Conservation (phyloP, 1,140 invertebrate species). For the Sesamia nonagrioides region DNA sequence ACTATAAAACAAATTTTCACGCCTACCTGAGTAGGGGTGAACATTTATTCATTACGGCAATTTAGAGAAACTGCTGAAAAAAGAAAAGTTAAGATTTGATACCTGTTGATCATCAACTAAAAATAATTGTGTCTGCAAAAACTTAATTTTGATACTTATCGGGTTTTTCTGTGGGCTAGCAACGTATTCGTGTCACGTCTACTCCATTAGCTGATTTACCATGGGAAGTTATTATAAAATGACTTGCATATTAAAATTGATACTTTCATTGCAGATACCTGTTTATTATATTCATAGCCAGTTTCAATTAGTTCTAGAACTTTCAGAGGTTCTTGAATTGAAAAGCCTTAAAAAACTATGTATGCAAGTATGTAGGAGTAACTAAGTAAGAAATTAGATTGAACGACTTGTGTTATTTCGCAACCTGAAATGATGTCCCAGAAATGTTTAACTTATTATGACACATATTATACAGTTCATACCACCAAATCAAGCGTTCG, state of each 20-base stretch:
- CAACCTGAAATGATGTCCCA: too few relatives aligned
- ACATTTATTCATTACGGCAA: neutral
- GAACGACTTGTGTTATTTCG: neutral
- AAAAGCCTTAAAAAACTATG: neutral
- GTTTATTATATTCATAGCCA: neutral
- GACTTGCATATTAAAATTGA: constrained; percentile 53
- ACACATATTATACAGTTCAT: neutral
- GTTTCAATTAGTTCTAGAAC: neutral
- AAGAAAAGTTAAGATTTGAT: constrained; percentile 50
- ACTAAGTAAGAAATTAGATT: neutral
- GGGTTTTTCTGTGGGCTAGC: constrained; percentile 50
- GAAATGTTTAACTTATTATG: neutral
- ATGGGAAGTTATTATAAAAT: constrained; percentile 59
- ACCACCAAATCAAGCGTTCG: neutral
- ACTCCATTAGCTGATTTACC: constrained; percentile 68
- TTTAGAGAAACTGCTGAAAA: neutral
- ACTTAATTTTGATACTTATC: constrained; percentile 64
- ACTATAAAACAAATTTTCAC: neutral
- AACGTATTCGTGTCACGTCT: constrained; percentile 60
- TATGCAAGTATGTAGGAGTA: too few relatives aligned
- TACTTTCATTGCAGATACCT: constrained; percentile 27
- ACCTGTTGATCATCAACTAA: constrained; percentile 59
- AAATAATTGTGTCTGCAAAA: constrained; percentile 55
- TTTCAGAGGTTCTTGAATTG: neutral
- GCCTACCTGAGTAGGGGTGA: constrained; percentile 1